Evolutionary conservation across 2,797 vertebrate species (phyloP).

Genomic region (Etheostoma nigrum): DNA sequence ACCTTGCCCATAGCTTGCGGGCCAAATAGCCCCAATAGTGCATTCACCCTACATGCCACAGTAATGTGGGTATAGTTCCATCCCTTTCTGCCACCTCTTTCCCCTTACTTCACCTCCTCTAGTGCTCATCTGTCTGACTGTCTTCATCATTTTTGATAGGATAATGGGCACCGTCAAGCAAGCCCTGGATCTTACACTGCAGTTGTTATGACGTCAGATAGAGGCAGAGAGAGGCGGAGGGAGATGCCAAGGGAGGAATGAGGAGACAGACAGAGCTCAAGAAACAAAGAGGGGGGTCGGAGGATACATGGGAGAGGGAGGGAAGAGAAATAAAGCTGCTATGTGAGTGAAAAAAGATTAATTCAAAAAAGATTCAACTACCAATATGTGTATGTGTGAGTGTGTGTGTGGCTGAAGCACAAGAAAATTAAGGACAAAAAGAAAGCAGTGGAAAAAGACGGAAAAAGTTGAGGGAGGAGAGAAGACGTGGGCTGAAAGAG

Average conservation of each 20-base stretch:
- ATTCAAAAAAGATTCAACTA: constrained; percentile 12
- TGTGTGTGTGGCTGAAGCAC: constrained; percentile 6
- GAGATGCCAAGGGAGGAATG: constrained; percentile 44
- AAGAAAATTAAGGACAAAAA: constrained; percentile 23
- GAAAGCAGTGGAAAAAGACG: constrained; percentile 10
- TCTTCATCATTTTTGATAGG: constrained; percentile 34
- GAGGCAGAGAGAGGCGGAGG: constrained; percentile 36
- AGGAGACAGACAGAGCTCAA: constrained; percentile 43
- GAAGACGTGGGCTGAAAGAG: constrained; percentile 32
- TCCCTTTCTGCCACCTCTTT: constrained; percentile 14
- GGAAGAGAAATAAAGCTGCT: constrained; percentile 11
- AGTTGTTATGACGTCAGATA: constrained; percentile 75
- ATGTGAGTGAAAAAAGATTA: constrained; percentile 18
- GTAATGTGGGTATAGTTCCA: constrained; percentile 32
- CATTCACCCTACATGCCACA: constrained; percentile 39
- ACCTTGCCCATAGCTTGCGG: constrained; percentile 63
- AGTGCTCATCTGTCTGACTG: constrained; percentile 30
- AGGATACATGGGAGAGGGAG: constrained; percentile 19
- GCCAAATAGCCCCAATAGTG: constrained; percentile 38
- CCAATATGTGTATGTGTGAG: not conserved
- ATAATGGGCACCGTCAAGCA: constrained; percentile 60
- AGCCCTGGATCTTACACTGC: constrained; percentile 67
- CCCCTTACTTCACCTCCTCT: constrained; percentile 4
- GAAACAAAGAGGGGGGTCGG: constrained; percentile 33
- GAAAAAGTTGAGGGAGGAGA: constrained; percentile 21